Evolutionary conservation across 2,113 vertebrate species (phyloP).

Genomic region (Paradisaea rubra): DNA sequence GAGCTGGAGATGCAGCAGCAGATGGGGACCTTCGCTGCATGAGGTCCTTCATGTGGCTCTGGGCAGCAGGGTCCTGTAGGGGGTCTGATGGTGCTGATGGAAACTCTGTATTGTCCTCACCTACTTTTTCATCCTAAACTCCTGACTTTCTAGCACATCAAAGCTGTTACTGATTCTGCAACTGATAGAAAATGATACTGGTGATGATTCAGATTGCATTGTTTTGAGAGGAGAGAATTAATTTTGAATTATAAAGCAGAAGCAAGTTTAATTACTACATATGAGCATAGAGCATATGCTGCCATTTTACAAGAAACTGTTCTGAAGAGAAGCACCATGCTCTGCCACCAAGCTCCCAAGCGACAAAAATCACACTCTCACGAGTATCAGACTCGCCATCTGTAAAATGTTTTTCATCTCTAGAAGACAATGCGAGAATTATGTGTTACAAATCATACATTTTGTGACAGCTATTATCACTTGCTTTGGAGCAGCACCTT

Average conservation of each 20-base stretch:
- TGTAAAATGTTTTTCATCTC: slow-evolving; percentile 34
- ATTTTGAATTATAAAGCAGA: neutral
- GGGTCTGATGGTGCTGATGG: neutral
- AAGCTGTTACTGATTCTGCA: neutral
- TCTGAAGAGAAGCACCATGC: neutral
- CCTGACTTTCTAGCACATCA: neutral
- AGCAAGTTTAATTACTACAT: neutral
- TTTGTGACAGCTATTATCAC: neutral
- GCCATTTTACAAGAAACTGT: slow-evolving; percentile 16
- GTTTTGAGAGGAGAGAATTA: neutral
- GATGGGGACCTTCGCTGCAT: rapidly evolving
- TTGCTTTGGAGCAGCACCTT: neutral
- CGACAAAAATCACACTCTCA: slow-evolving; percentile 31
- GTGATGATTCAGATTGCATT: neutral
- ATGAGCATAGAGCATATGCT: neutral
- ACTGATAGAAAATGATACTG: neutral
- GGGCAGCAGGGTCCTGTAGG: neutral
- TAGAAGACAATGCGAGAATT: slow-evolving; percentile 19
- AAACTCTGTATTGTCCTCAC: neutral
- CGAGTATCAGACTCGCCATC: slow-evolving; percentile 28
- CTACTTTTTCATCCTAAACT: neutral
- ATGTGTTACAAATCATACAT: neutral
- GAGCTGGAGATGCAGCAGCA: neutral
- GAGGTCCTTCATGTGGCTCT: rapidly evolving
- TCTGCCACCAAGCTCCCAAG: neutral